Percentiles rank a stretch among this genome's conserved stretches.
Conservation (phyloP, 2,113 vertebrate species). For the Chaetodon trifascialis region DNA sequence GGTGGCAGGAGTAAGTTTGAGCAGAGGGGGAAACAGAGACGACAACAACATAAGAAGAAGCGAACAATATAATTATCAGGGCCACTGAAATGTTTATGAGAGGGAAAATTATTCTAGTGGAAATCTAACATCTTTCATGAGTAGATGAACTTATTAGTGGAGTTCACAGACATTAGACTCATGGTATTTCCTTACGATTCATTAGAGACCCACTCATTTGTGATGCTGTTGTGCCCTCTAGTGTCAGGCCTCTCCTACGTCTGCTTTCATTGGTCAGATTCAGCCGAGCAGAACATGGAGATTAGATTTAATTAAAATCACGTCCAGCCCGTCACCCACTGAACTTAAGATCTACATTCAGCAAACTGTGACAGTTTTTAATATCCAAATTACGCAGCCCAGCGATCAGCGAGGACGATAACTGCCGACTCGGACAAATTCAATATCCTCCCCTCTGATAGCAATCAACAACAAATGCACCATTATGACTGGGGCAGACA, state of each 20-base stretch:
- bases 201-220: conserved; percentile 10
- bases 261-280: background rate
- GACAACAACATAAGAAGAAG: background rate
- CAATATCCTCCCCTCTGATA: conserved; percentile 53
- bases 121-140: background rate
- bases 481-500: background rate
- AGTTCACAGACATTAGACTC: background rate
- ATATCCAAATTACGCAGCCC: conserved; percentile 58
- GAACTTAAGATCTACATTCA: conserved; percentile 53
- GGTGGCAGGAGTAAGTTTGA: background rate
- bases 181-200: background rate
- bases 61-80: background rate
- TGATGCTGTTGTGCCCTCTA: conserved; percentile 59
- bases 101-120: background rate
- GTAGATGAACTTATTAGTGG: background rate
- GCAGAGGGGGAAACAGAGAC: background rate
- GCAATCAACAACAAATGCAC: conserved; percentile 46
- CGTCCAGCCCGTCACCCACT: conserved; percentile 19
- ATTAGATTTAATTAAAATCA: conserved; percentile 63
- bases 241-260: conserved; percentile 22
- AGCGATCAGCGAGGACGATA: conserved; percentile 48
- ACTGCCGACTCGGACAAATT: conserved; percentile 47
- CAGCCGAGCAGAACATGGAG: conserved; percentile 21
- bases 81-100: background rate
- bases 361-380: conserved; percentile 60